Percentiles rank a stretch among this genome's conserved stretches.
Conservation (phyloP, 2,113 vertebrate species). For the Lutjanus erythropterus region DNA sequence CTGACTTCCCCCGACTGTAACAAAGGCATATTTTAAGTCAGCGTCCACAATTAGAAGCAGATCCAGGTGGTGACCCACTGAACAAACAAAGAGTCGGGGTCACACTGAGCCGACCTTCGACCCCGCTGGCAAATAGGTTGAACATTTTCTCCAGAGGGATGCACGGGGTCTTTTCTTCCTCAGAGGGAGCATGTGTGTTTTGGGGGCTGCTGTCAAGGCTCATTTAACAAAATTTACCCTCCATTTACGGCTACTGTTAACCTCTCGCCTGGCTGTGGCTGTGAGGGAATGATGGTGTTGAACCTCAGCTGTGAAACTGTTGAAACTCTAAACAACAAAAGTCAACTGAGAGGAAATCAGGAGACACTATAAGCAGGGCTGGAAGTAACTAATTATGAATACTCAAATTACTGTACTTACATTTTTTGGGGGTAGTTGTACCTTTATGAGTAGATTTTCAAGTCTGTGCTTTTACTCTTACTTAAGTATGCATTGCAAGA, state of each 20-base stretch:
- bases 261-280: constrained; percentile 5
- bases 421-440: too few species aligned
- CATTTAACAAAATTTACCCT: constrained; percentile 53
- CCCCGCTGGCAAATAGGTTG: constrained; percentile 54
- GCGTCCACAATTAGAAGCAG: constrained; percentile 62
- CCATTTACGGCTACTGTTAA: constrained; percentile 57
- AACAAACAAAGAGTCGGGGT: constrained; percentile 66
- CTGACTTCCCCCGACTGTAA: constrained; percentile 48
- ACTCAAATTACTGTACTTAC: too few species aligned
- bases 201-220: constrained; percentile 48
- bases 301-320: constrained; percentile 23
- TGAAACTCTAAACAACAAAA: neutral
- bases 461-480: too few species aligned
- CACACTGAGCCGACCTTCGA: constrained; percentile 53
- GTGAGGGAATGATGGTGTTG: neutral
- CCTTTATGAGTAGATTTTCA: too few species aligned
- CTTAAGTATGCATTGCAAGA: too few species aligned
- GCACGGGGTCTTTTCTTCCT: constrained; percentile 27
- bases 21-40: constrained; percentile 51
- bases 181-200: constrained; percentile 48
- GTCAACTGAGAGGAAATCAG: neutral
- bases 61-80: constrained; percentile 76
- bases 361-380: neutral
- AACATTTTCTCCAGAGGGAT: constrained; percentile 50
- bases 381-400: too few species aligned